These are phyloP conservation scores for Araneus ventricosus DNA, from an alignment of 1,140 invertebrate species.

Conservation along the genomic window DNA sequence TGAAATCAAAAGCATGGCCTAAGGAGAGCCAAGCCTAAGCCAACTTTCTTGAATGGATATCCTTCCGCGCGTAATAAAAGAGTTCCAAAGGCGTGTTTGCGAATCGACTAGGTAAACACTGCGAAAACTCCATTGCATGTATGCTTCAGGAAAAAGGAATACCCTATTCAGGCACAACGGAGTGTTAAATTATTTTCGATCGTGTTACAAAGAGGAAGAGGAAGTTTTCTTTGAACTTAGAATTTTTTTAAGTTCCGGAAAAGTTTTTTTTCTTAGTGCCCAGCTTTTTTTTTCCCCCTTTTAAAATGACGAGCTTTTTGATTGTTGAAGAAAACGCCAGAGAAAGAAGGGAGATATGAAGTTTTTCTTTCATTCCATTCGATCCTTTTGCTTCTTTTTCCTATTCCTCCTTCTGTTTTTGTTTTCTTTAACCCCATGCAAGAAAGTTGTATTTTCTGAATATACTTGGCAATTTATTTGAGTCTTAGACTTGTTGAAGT, in stretches of 20 bases:
- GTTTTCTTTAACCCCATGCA: neutral
- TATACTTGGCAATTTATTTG: constrained; percentile 25
- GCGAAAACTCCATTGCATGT: neutral
- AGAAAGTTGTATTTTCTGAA: constrained; percentile 22
- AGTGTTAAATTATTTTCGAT: constrained; percentile 71
- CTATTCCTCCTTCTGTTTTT: neutral
- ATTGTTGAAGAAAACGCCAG: constrained; percentile 9
- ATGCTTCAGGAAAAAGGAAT: constrained; percentile 22
- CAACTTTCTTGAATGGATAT: constrained; percentile 42
- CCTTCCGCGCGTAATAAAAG: constrained; percentile 44
- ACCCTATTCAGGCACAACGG: constrained; percentile 51
- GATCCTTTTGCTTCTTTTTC: neutral
- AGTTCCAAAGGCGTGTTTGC: constrained; percentile 55
- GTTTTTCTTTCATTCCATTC: neutral
- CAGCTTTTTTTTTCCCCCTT: neutral
- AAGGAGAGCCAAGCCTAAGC: neutral
- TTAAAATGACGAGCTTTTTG: constrained; percentile 42
- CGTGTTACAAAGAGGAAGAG: constrained; percentile 36
- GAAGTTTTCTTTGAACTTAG: neutral
- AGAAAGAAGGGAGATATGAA: neutral
- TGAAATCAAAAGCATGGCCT: neutral
- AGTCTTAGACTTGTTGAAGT: constrained; percentile 8
- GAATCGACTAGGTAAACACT: constrained; percentile 58
- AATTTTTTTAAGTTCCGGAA: neutral
- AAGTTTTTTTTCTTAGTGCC: neutral